Base-by-base conservation (phyloP, 2,113 vertebrate species). In the Tupaia tana region DNA sequence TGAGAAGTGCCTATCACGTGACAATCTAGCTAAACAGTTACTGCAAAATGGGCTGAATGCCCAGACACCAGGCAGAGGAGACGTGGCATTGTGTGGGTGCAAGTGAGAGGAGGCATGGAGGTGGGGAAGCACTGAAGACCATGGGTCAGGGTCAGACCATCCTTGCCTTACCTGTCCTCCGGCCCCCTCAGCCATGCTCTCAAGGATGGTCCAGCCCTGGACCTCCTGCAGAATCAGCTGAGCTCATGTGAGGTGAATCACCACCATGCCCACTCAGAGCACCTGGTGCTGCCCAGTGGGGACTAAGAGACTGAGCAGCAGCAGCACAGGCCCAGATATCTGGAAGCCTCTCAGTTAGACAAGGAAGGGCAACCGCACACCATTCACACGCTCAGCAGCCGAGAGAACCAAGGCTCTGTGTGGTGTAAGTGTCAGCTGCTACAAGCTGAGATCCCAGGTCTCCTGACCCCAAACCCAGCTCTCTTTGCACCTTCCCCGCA, bases 401-500 rank as follows among this genome's bases (percentile, higher is more conserved):
- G 16, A 25, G 19, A 75, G 31, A 79, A 80, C 22, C 0, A 1
- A 80, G 3, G n/a, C 14, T 56, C 73, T 15, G 2, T 13, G 54
- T 11, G 6, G 13, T 24, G 16, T 77, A 22, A 77, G 24, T 31
- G 10, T 3, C 73, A 43, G 10, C 34, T 43, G 29, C 52, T 67
- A 10, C 3, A n/a, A 83, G 1, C 10, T 4, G 6, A 29, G 78
- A 43, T 20, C 56, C 11, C 9, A 20, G 13, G 7, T 24, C 9
- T 80, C 59, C 9, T 3, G 11, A 81, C 25, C 19, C 58, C 61
- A 20, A 27, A 18, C 12, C 16, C 6, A 66, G 56, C 16, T 0
- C 20, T 64, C 13, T 7, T 7, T 9, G 69, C 8, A 29, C 15
- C 2, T 1, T 11, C 1, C 15, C 16, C 0, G 52, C 25, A 19